Evolutionary conservation across 2,113 vertebrate species (phyloP).

Genomic region (Bos javanicus): DNA sequence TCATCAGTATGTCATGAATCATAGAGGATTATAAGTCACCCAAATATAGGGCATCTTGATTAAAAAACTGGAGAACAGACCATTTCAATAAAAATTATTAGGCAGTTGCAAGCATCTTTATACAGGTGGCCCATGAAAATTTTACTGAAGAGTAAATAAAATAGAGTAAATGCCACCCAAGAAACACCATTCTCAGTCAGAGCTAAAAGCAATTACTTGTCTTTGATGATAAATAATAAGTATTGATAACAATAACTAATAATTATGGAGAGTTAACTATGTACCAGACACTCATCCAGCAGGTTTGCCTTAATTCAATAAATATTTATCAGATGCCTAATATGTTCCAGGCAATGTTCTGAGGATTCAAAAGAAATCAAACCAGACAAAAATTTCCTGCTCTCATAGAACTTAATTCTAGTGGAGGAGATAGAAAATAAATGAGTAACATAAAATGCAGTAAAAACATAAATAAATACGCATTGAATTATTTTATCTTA

Average conservation of each 20-base stretch:
- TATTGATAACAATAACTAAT: conserved; percentile 11
- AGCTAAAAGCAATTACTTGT: not conserved
- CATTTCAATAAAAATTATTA: conserved; percentile 42
- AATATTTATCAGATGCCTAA: not conserved
- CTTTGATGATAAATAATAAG: not conserved
- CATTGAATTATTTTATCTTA: not conserved
- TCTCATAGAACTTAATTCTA: not conserved
- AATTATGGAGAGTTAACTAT: conserved; percentile 1
- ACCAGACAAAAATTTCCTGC: not conserved
- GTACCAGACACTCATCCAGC: not conserved
- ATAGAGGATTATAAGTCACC: not conserved
- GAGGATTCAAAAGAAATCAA: not conserved
- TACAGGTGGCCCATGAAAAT: not conserved
- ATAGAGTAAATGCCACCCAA: not conserved
- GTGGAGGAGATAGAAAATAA: not conserved
- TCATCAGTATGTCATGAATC: not conserved
- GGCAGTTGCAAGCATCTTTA: not conserved
- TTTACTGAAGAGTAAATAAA: conserved; percentile 31
- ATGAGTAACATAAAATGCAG: not conserved
- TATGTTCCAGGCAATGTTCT: not conserved
- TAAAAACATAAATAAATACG: not conserved
- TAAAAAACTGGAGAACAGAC: not conserved
- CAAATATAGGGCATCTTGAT: not conserved
- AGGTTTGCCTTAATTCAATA: not conserved
- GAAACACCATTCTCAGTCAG: not conserved